Evolutionary conservation across 2,797 vertebrate genomes (phyloP).

Genomic region (Cygnus olor): DNA sequence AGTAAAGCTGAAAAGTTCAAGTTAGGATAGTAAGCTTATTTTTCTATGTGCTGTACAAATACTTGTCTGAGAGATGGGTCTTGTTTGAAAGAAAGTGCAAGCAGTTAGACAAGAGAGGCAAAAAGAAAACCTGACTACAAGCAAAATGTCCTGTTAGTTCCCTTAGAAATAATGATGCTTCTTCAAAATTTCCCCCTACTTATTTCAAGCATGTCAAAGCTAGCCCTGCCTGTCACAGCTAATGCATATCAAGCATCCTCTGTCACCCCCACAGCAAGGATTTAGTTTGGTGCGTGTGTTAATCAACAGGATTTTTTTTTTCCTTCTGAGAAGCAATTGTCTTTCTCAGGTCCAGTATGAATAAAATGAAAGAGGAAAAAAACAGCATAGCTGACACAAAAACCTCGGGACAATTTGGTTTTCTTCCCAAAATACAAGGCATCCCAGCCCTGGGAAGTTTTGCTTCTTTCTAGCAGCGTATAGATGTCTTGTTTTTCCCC

Average conservation of each 20-base stretch:
- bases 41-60: conserved; percentile 2
- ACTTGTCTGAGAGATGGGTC: not conserved
- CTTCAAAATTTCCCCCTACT: not conserved
- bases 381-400: not conserved
- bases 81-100: not conserved
- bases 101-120: not conserved
- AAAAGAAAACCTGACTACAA: conserved; percentile 5
- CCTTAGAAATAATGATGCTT: conserved; percentile 4
- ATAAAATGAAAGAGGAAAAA: conserved; percentile 47
- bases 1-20: not conserved
- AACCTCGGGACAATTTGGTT: not conserved
- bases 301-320: not conserved
- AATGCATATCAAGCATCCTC: conserved; percentile 25
- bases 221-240: conserved; percentile 18
- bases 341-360: conserved; percentile 44
- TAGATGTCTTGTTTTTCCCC: not conserved
- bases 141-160: conserved; percentile 4
- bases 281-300: not conserved
- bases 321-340: not conserved
- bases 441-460: not conserved
- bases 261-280: not conserved
- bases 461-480: not conserved
- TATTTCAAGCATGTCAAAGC: not conserved
- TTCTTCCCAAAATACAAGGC: conserved; percentile 4
- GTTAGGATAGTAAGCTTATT: not conserved